Base-by-base conservation (phyloP, 2,888 invertebrate species). In the Agrotis clavis region DNA sequence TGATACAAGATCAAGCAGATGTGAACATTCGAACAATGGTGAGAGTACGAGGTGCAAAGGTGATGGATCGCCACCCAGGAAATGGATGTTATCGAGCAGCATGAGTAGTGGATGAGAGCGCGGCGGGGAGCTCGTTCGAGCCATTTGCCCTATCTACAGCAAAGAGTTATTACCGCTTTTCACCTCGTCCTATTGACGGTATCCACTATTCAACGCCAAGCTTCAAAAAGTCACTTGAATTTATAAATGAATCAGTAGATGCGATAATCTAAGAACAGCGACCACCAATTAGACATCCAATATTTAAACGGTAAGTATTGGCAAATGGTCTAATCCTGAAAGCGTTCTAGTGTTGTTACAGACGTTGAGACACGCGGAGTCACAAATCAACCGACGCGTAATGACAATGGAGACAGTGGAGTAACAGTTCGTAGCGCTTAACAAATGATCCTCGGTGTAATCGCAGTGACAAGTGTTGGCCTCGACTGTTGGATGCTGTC, bases 51-150 rank as follows among this genome's bases (percentile, higher is more conserved):
- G 85, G 86, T 88, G 89, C 88, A 90, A 85, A 87, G 85, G 85
- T 88, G 91, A 91, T 87, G 88, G 87, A 89, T 86, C 87, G 89
- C 92, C 93, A 91, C 91, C 92, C 93, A 91, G 92, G 90, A 90
- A 89, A 90, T 90, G 90, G 92, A 91, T 91, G 89, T 92, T 93
- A 93, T 92, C 92, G 83, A 83, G 60, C 83, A 71, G 81, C 86
- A 79, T 81, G 85, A 87, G 85, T 83, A 82, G 87, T 86, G 85
- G 86, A 86, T 84, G 86, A 79, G 87, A 86, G 81, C 91, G 82
- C 93, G 79, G 89, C 92, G 91, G 93, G 92, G 89, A 84, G 87
- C 87, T 84, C 86, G 79, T 78, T 77, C 88, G 74, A 82, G 79
- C 84, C 83, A 83, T 88, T 89, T 87, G 82, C 77, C 76, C 82